A percentile compares a stretch with the other conserved stretches of the same genome.
Evolutionary conservation across 1,140 invertebrate genomes (phyloP).

Genomic region (Drosophila chauvacae): DNA sequence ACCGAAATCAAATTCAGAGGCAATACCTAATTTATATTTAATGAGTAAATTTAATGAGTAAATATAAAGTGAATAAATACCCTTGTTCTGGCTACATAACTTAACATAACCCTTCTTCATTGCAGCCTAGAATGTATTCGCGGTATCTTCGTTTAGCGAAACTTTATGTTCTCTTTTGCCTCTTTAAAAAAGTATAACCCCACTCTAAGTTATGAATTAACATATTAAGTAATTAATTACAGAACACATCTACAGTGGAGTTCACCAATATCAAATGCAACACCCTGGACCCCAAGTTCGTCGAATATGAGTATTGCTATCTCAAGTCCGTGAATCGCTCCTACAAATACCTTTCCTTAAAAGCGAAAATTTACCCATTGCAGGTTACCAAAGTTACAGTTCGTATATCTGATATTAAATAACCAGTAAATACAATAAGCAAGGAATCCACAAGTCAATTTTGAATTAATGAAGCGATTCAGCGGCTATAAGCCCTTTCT

Average conservation of each 20-base stretch:
- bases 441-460: slow-evolving; percentile 2
- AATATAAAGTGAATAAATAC: not conserved
- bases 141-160: not conserved
- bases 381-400: too few species aligned
- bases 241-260: not conserved
- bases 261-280: slow-evolving; percentile 39
- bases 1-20: not conserved
- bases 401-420: too few species aligned
- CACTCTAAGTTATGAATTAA: not conserved
- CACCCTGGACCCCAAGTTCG: slow-evolving; percentile 9
- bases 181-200: not conserved
- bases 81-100: not conserved
- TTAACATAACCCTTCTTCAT: not conserved
- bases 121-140: not conserved
- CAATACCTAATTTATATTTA: slow-evolving; percentile 1
- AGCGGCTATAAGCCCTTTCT: slow-evolving; percentile 31
- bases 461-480: slow-evolving; percentile 2
- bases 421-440: too few species aligned
- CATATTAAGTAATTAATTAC: not conserved
- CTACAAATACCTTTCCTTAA: slow-evolving; percentile 30
- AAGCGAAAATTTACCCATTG: not conserved
- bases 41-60: not conserved
- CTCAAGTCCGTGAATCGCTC: slow-evolving; percentile 21
- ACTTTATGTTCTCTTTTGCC: not conserved
- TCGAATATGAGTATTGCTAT: slow-evolving; percentile 27